Base-by-base conservation (phyloP, 1,140 invertebrate species). In the Globodera rostochiensis region DNA sequence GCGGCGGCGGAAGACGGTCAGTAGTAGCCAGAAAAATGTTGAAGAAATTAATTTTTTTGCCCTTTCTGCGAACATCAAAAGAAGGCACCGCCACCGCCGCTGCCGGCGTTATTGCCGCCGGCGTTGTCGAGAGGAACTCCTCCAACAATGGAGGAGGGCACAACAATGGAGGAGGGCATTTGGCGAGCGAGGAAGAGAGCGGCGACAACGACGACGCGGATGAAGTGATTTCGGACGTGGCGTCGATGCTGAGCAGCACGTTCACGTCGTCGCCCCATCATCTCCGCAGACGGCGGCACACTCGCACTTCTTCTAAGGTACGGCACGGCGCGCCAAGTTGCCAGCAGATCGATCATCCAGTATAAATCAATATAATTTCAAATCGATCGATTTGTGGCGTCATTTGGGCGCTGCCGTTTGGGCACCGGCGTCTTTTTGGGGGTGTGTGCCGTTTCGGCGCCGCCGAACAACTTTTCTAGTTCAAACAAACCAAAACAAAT, bases 271-370 rank as follows among this genome's bases (percentile, higher is more conserved):
- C 36, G 66, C 69, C 50, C n/a, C 66, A 11, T 45, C 36, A 45
- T 70, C 13, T 77, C 57, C 49, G 1, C 67, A 77, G 36, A 36
- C 46, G 50, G 21, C 67, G 50, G 74, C 77, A 71, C 21, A 53
- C 15, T 76, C 21, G 50, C 74, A 50, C 21, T 36, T 36, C 36
- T 36, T 36, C 36, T 36, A 36, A 36, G 36, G 36, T 36, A 36
- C 36, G 36, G 36, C 1, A 36, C 45, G 50, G 25, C 0, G 13
- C 21, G 46, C 25, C 47, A 25, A 76, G 4, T 53, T 25, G 6
- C 57, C 19, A 19, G 3, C 46, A 0, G 25, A 25, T 74, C 15
- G 25, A 25, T 74, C 15, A 19, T 74, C 66, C 9, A 11, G 6
- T 3, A 45, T 47, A 7, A 71, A 8, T n/a, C 19, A 66, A 60